phyloP scores from a whole-genome alignment of 2,888 invertebrate species.

The Aleiodes alternator region DNA sequence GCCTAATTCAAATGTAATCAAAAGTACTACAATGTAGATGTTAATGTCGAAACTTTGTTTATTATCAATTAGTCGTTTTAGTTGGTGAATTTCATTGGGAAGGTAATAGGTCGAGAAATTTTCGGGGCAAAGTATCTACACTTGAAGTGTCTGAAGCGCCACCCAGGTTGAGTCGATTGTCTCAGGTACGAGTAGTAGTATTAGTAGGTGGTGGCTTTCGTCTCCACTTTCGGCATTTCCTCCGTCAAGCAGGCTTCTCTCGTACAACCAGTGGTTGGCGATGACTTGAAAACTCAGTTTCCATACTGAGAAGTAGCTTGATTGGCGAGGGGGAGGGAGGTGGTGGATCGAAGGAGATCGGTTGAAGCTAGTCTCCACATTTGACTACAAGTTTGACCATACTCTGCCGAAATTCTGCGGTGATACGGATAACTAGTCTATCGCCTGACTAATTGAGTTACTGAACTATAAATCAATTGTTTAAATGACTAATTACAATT shows the following conservation, averaged over 20 bases:
- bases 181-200: conserved; percentile 6
- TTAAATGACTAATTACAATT: not conserved
- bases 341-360: no score
- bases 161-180: conserved; percentile 1
- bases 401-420: no score
- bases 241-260: not conserved
- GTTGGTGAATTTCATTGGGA: no score
- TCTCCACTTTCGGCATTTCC: conserved; percentile 4
- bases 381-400: no score
- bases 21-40: no score
- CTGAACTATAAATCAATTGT: conserved; percentile 18
- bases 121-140: not conserved
- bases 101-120: not conserved
- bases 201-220: not conserved
- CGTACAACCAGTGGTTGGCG: conserved; percentile 7
- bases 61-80: no score
- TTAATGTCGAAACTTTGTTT: no score
- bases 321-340: no score
- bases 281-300: conserved; percentile 22
- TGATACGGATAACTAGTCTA: not conserved
- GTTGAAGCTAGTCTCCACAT: no score
- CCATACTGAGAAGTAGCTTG: not conserved
- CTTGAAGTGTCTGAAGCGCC: conserved; percentile 4
- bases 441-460: conserved; percentile 28
- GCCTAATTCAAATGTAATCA: no score